Evolutionary conservation across 2,888 invertebrate species (phyloP), one percentile per base, ranked within the genome.

Genomic region (Onchidella celtica): DNA sequence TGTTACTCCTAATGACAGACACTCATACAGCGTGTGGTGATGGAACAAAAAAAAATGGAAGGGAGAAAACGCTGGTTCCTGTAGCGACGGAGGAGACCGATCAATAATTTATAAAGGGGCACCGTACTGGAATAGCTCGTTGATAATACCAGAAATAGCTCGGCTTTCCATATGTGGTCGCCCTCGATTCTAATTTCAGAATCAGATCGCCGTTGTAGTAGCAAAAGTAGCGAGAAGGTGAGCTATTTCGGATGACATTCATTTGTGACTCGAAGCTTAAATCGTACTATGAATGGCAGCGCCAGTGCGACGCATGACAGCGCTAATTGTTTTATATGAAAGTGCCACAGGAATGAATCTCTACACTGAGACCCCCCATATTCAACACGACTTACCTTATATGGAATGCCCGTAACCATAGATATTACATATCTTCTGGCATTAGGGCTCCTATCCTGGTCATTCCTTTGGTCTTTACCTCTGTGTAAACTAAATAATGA

Each of bases 131-230:
- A 72, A 72, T 72, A 72, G 72, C 55, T 72, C 34, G 59, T 34
- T 59, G 72, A 72, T 72, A 59, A 59, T n/a, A 6, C 72, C 57
- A 34, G 27, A 72, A 72, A 72, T 72, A 72, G 72, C 55, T 24
- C 11, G 21, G 72, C 24, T 34, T 29, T 55, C 72, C 59, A 72
- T 32, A 59, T 72, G 57, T 32, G 72, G 72, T n/a, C 72, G n/a
- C 36, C 34, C 59, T 34, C 36, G 32, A n/a, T 57, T 72, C 72
- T 72, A 72, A 57, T 72, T 72, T 72, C 27, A 59, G 59, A 9
- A 6, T 34, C 34, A 32, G 1, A 11, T n/a, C 32, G 57, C 72
- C 32, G 72, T 11, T 11, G 57, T 72, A 72, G 72, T 72, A 72
- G 57, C 55, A 32, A 72, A 72, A 72, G 29, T 70, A 72, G 72